Percentiles rank a stretch among this genome's conserved stretches.
Conservation (phyloP, 64 coral and sea anemone species). For the Hydrozoanthus tunicans region DNA sequence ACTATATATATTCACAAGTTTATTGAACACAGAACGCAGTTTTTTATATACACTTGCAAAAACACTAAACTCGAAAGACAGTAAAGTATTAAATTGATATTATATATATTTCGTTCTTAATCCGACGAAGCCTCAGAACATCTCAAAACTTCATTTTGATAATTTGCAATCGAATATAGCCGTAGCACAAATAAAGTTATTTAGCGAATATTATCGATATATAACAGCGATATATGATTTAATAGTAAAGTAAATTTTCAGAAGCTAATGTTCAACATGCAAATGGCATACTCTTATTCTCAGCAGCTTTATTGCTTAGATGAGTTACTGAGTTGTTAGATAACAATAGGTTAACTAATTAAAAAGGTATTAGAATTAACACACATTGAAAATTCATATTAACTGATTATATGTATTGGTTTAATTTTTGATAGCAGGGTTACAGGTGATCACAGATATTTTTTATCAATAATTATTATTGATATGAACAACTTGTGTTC, state of each 20-base stretch:
- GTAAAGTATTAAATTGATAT: background rate
- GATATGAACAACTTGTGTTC: background rate
- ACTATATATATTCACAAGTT: conserved; percentile 12
- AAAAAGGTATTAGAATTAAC: too few relatives aligned
- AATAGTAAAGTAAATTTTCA: background rate
- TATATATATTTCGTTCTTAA: background rate
- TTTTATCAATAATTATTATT: too few relatives aligned
- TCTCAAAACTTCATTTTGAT: background rate
- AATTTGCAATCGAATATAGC: background rate
- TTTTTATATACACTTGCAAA: background rate
- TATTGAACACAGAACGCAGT: background rate
- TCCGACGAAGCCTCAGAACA: background rate
- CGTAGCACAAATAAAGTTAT: background rate
- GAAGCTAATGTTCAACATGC: background rate
- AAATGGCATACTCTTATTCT: background rate
- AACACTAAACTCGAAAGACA: background rate
- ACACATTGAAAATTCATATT: too few relatives aligned
- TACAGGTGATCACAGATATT: too few relatives aligned
- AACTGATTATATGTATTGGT: too few relatives aligned
- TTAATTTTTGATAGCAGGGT: too few relatives aligned
- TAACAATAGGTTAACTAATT: too few relatives aligned
- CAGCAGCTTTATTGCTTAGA: too few relatives aligned
- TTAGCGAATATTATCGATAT: background rate
- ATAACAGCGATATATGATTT: background rate
- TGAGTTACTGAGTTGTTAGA: too few relatives aligned